phyloP scores from a whole-genome alignment of 2,888 invertebrate species.

The Tromatobia lineatoria region DNA sequence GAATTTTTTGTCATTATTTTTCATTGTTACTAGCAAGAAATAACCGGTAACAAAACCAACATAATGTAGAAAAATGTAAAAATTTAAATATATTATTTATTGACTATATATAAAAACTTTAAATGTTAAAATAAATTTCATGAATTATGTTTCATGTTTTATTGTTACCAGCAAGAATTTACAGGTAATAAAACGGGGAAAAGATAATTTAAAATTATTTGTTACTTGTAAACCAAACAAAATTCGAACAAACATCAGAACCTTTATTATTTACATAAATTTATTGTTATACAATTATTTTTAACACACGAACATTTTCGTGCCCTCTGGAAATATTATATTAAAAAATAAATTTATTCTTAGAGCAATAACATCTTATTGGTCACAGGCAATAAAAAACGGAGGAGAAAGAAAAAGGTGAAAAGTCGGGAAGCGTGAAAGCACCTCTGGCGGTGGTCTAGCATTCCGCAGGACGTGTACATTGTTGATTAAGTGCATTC shows the following conservation, averaged over 20 bases:
- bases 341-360: background rate
- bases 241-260: background rate
- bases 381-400: background rate
- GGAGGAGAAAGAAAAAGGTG: slow-evolving; percentile 3
- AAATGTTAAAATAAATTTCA: no score
- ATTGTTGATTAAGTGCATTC: slow-evolving; percentile 56
- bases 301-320: background rate
- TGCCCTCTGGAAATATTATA: background rate
- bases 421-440: slow-evolving; percentile 53
- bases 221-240: background rate
- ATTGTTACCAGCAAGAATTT: no score
- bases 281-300: no score
- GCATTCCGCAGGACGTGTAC: slow-evolving; percentile 5
- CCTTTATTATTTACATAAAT: background rate
- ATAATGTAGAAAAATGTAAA: no score
- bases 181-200: no score
- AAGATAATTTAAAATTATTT: no score
- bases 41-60: no score
- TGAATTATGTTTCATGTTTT: no score
- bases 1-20: background rate
- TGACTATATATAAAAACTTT: no score
- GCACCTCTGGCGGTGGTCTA: slow-evolving; percentile 33
- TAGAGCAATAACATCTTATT: background rate
- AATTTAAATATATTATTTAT: no score
- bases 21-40: no score